Evolutionary conservation across 2,113 vertebrate genomes (phyloP).

Genomic region (Hypomesus transpacificus): DNA sequence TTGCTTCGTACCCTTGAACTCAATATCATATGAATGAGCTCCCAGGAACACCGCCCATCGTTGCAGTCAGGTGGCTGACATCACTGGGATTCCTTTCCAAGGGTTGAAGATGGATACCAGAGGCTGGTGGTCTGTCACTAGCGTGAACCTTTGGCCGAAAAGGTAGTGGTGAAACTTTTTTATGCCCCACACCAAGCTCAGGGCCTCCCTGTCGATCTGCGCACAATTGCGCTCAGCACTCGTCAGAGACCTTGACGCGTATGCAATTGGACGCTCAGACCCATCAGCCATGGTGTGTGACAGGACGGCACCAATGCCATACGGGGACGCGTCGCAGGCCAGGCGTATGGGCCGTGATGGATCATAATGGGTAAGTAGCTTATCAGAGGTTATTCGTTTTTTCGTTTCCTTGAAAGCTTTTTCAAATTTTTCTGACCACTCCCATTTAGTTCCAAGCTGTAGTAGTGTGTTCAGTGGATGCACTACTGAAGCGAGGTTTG

Average conservation of each 20-base stretch:
- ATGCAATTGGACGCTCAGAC: background rate
- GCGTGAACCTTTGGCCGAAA: conserved; percentile 13
- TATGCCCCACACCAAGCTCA: conserved; percentile 15
- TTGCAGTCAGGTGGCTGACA: conserved; percentile 16
- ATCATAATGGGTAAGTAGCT: no score
- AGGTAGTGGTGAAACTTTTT: conserved; percentile 22
- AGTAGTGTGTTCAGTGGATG: no score
- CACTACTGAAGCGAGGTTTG: no score
- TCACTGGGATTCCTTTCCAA: conserved; percentile 8
- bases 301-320: no score
- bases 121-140: conserved; percentile 20
- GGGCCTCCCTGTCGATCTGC: conserved; percentile 17
- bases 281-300: no score
- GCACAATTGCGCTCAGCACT: conserved; percentile 13
- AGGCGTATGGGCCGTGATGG: no score
- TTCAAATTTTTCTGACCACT: no score
- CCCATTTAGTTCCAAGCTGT: no score
- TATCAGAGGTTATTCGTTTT: no score
- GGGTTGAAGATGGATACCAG: conserved; percentile 17
- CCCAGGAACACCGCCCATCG: conserved; percentile 6
- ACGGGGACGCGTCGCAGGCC: no score
- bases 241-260: background rate
- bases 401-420: no score
- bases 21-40: conserved; percentile 14
- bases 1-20: background rate